phyloP scores from a whole-genome alignment of 2,113 vertebrate species.

The Coturnix japonica region DNA sequence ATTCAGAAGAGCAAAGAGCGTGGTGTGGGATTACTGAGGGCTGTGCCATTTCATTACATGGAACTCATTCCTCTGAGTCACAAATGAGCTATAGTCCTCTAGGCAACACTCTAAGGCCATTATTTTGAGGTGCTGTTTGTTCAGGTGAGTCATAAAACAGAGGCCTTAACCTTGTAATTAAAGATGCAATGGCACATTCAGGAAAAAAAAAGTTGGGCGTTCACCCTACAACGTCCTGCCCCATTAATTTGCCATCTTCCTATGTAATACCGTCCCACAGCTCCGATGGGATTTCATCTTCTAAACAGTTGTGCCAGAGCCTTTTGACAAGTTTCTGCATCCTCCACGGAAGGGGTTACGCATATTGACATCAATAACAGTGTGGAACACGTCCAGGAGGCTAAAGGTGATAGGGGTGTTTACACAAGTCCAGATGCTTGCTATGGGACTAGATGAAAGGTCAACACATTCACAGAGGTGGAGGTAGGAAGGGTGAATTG shows the following conservation, averaged over 20 bases:
- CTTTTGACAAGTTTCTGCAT: not conserved
- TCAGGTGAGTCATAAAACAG: conserved; percentile 62
- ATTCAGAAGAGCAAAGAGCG: conserved; percentile 9
- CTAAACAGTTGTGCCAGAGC: not conserved
- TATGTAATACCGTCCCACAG: not conserved
- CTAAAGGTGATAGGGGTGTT: conserved; percentile 34
- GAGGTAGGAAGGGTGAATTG: not conserved
- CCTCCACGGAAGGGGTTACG: conserved; percentile 8
- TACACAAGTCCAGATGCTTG: not conserved
- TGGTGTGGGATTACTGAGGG: not conserved
- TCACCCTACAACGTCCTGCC: conserved; percentile 49
- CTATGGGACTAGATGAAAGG: not conserved
- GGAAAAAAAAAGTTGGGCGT: not conserved
- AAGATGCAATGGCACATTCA: conserved; percentile 59
- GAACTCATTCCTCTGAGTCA: conserved; percentile 52
- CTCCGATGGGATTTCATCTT: not conserved
- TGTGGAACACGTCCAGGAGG: not conserved
- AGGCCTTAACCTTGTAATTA: conserved; percentile 73
- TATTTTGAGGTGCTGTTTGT: conserved; percentile 51
- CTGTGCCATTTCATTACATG: conserved; percentile 46
- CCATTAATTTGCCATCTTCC: conserved; percentile 30
- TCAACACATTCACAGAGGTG: not conserved
- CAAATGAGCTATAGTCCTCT: conserved; percentile 30
- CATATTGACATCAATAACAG: not conserved
- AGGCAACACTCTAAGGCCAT: conserved; percentile 39